These are phyloP conservation scores for Panthera leo DNA, from an alignment of 2,113 vertebrate genomes.

Conservation along the genomic window DNA sequence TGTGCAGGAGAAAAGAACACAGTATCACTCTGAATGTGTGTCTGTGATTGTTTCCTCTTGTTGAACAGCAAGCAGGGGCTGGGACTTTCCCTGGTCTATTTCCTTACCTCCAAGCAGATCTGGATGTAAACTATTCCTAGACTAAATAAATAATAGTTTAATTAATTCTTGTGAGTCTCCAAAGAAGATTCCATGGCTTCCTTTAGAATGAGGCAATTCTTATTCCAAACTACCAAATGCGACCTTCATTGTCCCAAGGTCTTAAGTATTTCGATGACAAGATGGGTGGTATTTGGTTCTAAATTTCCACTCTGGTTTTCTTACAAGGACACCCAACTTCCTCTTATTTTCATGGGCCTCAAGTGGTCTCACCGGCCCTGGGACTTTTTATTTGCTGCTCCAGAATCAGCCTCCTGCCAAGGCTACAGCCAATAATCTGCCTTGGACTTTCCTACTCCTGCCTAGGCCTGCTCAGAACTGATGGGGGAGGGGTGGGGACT, in stretches of 20 bases:
- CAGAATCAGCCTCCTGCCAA: background rate
- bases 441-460: background rate
- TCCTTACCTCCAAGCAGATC: background rate
- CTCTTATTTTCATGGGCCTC: background rate
- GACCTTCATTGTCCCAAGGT: background rate
- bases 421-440: background rate
- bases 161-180: constrained; percentile 26
- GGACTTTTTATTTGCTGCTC: background rate
- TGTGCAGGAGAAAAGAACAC: background rate
- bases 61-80: background rate
- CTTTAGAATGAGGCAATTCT: background rate
- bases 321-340: background rate
- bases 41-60: background rate
- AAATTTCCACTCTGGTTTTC: background rate
- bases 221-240: background rate
- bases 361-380: background rate
- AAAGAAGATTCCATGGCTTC: background rate
- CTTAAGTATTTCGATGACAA: background rate
- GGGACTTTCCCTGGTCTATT: constrained; percentile 5
- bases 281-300: background rate
- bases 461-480: background rate
- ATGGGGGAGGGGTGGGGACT: background rate
- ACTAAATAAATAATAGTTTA: constrained; percentile 24
- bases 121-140: constrained; percentile 27
- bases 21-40: background rate